phyloP scores from a whole-genome alignment of 2,113 vertebrate species.

The Amia ocellicauda region DNA sequence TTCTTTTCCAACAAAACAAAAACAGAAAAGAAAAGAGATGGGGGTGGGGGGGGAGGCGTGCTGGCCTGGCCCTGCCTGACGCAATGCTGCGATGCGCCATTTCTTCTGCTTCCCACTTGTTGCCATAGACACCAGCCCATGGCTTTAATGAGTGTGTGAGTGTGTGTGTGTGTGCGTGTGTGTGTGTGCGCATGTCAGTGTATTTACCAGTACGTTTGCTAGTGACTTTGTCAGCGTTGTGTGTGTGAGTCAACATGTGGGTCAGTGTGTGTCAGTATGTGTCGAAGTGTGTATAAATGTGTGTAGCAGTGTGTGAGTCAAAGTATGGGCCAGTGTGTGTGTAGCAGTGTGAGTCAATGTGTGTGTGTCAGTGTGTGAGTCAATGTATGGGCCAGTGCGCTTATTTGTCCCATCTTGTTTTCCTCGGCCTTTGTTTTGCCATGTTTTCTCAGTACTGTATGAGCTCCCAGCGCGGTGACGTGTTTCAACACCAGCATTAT shows the following conservation, averaged over 20 bases:
- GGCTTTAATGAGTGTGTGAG: background rate
- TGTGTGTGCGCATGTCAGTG: too few relatives aligned
- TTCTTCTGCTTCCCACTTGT: slow-evolving; percentile 62
- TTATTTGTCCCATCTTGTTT: slow-evolving; percentile 51
- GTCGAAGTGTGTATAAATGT: too few relatives aligned
- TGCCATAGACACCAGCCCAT: slow-evolving; percentile 61
- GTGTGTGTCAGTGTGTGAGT: slow-evolving; percentile 1
- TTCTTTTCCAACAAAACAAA: slow-evolving; percentile 45
- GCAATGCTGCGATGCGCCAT: slow-evolving; percentile 58
- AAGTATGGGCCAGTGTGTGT: too few relatives aligned
- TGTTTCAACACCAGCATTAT: slow-evolving; percentile 73
- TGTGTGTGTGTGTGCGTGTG: background rate
- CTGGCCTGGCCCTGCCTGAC: slow-evolving; percentile 60
- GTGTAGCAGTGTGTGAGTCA: too few relatives aligned
- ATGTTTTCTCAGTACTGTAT: slow-evolving; percentile 55
- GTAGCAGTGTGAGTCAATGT: too few relatives aligned
- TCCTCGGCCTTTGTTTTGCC: too few relatives aligned
- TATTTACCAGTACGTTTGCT: too few relatives aligned
- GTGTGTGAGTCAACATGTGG: too few relatives aligned
- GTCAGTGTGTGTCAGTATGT: too few relatives aligned
- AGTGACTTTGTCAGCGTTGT: too few relatives aligned
- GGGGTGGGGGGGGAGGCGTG: too few relatives aligned
- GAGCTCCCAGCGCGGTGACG: slow-evolving; percentile 64
- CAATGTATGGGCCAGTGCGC: slow-evolving; percentile 11
- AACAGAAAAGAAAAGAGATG: too few relatives aligned